These are phyloP conservation scores for Lophotis ruficrista DNA, from an alignment of 2,113 vertebrate genomes.

Conservation along the genomic window DNA sequence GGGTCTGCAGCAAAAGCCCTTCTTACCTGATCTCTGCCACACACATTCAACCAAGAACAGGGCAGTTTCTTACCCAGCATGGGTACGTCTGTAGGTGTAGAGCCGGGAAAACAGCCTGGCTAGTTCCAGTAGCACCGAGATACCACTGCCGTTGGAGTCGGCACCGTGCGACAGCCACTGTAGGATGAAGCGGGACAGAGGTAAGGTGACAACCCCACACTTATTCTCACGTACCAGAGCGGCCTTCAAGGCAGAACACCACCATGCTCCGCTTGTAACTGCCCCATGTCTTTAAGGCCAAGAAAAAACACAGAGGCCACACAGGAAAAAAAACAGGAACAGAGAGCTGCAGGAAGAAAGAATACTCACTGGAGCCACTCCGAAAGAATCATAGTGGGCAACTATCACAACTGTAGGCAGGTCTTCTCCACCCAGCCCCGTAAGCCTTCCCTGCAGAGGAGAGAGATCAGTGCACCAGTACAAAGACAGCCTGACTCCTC, in stretches of 20 bases:
- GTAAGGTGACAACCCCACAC: not conserved
- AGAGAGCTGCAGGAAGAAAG: not conserved
- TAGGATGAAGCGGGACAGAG: not conserved
- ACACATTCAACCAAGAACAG: not conserved
- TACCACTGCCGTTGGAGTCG: conserved; percentile 93
- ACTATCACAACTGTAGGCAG: conserved; percentile 95
- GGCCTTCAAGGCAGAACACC: not conserved
- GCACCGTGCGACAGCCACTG: conserved; percentile 97
- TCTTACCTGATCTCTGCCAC: not conserved
- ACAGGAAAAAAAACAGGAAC: not conserved
- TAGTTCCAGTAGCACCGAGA: conserved; percentile 91
- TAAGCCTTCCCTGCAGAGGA: conserved; percentile 85
- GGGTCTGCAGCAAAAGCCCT: not conserved
- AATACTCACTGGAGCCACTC: conserved; percentile 90
- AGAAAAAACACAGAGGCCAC: not conserved
- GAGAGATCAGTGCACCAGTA: not conserved
- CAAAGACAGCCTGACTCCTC: not conserved
- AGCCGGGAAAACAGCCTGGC: conserved; percentile 95
- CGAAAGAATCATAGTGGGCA: conserved; percentile 96
- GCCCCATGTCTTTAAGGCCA: not conserved
- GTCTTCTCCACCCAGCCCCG: conserved; percentile 95
- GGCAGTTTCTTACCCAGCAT: conserved; percentile 83
- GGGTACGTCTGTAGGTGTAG: conserved; percentile 97
- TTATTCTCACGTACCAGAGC: not conserved
- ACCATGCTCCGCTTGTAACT: not conserved